Evolutionary conservation across 2,797 vertebrate genomes (phyloP).

Genomic region (Labeo calbasu): DNA sequence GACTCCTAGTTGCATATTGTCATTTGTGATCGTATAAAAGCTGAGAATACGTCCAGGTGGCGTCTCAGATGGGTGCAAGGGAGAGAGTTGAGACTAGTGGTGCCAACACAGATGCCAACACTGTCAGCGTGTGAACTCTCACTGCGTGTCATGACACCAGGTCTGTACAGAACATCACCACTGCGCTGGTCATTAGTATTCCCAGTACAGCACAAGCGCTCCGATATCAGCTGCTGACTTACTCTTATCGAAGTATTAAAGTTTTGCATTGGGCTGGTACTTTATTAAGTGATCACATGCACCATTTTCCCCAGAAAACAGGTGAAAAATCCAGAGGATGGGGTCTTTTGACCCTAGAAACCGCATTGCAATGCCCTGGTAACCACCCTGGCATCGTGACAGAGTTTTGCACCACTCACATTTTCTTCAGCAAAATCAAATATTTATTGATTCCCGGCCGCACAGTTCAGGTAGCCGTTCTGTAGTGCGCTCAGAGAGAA

Average conservation of each 20-base stretch:
- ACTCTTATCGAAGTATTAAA: neutral
- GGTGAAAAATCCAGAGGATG: neutral
- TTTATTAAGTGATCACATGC: constrained; percentile 2
- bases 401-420: constrained; percentile 21
- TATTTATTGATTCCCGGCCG: constrained; percentile 6
- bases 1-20: constrained; percentile 10
- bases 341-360: neutral
- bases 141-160: constrained; percentile 75
- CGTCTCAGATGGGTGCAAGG: constrained; percentile 16
- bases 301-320: neutral
- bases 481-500: constrained; percentile 33
- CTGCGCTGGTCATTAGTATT: constrained; percentile 65
- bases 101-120: constrained; percentile 36
- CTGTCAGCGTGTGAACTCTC: constrained; percentile 58
- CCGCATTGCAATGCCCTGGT: neutral
- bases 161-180: constrained; percentile 56
- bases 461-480: constrained; percentile 18
- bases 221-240: neutral
- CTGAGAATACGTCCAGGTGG: constrained; percentile 29
- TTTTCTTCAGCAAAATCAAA: neutral
- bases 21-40: neutral
- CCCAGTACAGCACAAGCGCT: neutral
- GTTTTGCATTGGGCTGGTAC: neutral
- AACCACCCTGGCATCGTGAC: neutral
- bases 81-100: constrained; percentile 62